These are phyloP conservation scores for Penaeus monodon DNA, from an alignment of 2,888 invertebrate species.

Conservation along the genomic window DNA sequence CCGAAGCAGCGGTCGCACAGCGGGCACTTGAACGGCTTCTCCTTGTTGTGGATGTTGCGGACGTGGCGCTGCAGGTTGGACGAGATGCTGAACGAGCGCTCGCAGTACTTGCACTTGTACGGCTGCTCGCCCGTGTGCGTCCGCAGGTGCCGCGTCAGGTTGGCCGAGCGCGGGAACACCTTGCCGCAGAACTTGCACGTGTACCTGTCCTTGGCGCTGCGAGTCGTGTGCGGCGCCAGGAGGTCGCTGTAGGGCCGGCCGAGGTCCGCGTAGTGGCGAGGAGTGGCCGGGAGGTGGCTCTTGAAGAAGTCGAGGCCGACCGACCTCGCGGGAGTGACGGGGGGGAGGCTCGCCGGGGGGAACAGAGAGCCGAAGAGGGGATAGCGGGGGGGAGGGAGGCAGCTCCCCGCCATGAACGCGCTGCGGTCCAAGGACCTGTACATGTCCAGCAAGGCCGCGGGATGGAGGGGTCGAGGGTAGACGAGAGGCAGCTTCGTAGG, in stretches of 20 bases:
- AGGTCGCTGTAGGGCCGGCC: conserved; percentile 58
- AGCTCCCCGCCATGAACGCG: conserved; percentile 41
- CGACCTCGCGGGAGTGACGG: conserved; percentile 29
- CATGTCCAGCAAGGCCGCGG: conserved; percentile 48
- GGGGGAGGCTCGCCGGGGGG: conserved; percentile 36
- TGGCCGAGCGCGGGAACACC: conserved; percentile 96
- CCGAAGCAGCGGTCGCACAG: conserved; percentile 97
- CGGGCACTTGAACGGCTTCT: conserved; percentile 94
- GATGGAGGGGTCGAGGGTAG: conserved; percentile 60
- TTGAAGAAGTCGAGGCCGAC: conserved; percentile 61
- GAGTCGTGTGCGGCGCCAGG: conserved; percentile 36
- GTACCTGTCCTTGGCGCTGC: conserved; percentile 70
- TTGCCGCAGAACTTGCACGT: conserved; percentile 98
- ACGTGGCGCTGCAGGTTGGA: conserved; percentile 98
- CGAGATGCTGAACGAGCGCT: conserved; percentile 99
- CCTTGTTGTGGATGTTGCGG: conserved; percentile 98
- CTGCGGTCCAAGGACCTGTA: conserved; percentile 48
- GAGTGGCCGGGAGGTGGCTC: conserved; percentile 45
- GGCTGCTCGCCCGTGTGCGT: conserved; percentile 99
- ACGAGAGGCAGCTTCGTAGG: conserved; percentile 38
- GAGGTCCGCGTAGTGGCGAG: conserved; percentile 57
- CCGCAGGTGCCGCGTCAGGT: conserved; percentile 93
- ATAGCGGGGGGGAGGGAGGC: conserved; percentile 44
- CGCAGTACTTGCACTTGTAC: conserved; percentile 98
- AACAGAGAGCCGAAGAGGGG: conserved; percentile 60